Evolutionary conservation across 1,140 invertebrate genomes (phyloP).

Genomic region (Pseudomyrmex sp.): DNA sequence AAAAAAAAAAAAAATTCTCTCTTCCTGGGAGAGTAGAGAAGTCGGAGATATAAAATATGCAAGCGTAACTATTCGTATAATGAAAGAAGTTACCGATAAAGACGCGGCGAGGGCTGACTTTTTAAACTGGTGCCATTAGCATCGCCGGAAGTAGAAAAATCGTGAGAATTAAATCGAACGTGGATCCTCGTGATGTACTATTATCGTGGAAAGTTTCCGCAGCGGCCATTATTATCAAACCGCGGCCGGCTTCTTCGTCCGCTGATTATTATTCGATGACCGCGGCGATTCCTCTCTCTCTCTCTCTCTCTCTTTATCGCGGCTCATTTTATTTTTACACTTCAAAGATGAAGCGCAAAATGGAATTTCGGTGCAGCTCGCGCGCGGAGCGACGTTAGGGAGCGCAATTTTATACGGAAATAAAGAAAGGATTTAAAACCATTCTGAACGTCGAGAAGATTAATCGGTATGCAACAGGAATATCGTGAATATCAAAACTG

Average conservation of each 20-base stretch:
- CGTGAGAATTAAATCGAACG: conserved; percentile 61
- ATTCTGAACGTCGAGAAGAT: conserved; percentile 12
- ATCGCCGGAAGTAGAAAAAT: conserved; percentile 40
- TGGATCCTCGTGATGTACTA: conserved; percentile 54
- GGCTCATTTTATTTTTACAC: background rate
- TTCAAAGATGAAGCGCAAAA: conserved; percentile 11
- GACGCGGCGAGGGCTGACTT: conserved; percentile 17
- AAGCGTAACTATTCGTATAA: conserved; percentile 59
- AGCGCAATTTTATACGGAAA: background rate
- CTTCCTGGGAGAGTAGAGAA: conserved; percentile 34
- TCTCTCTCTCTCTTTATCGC: background rate
- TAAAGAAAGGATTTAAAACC: conserved; percentile 31
- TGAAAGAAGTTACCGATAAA: conserved; percentile 63
- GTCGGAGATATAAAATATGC: conserved; percentile 65
- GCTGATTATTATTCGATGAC: conserved; percentile 52
- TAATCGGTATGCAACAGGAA: conserved; percentile 29
- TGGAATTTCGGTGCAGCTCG: background rate
- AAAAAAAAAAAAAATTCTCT: background rate
- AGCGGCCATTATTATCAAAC: conserved; percentile 34
- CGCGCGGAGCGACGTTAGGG: too few species aligned
- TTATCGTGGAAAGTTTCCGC: conserved; percentile 54
- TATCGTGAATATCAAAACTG: conserved; percentile 35
- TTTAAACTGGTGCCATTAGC: conserved; percentile 59
- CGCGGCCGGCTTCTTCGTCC: conserved; percentile 1
- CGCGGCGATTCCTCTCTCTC: background rate